Evolutionary conservation across 2,888 invertebrate genomes (phyloP), one percentile per base, ranked within the genome.

Genomic region (Hypolimnas misippus): DNA sequence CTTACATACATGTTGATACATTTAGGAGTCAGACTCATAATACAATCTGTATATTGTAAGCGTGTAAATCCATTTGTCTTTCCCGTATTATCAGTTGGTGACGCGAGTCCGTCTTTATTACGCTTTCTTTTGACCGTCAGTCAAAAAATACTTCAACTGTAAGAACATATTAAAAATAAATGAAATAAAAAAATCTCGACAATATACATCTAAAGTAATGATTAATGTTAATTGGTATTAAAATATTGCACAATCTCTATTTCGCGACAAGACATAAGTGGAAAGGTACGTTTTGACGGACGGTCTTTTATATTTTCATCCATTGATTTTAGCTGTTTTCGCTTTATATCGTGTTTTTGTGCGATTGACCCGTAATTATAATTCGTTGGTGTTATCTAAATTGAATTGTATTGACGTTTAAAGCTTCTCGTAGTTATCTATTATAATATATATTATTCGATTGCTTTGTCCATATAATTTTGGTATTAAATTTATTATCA

Each of bases 11-110:
- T 55, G 63, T 72, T 68, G 57, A 61, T 76, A 79, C 81, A 81
- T 78, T 79, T 83, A 82, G 77, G 84, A 83, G 87, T 86, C 81
- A 79, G 78, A 84, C 83, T 87, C 86, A 78, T 78, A 73, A 76
- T 82, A 82, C 79, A 81, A 81, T 83, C 81, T 88, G 85, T 87
- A 84, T 78, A 82, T 83, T 86, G 76, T 86, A 88, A 84, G 81
- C 78, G 83, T 85, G 82, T 87, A 87, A 88, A 90, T 91, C 90
- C 89, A 91, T 91, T 90, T 90, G 89, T 91, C 89, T 90, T 88
- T 88, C 87, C 89, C 85, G 78, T 87, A 73, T 71, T 81, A 82
- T 85, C 79, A 75, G 77, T 87, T 81, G 70, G 71, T 66, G 70
- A 66, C 69, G 76, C 77, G 64, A 29, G 67, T 63, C 76, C 81